A percentile compares a stretch with the other conserved stretches of the same genome.
Conservation (phyloP, 1,140 invertebrate genomes). For the Dolichoris vasculosae region DNA sequence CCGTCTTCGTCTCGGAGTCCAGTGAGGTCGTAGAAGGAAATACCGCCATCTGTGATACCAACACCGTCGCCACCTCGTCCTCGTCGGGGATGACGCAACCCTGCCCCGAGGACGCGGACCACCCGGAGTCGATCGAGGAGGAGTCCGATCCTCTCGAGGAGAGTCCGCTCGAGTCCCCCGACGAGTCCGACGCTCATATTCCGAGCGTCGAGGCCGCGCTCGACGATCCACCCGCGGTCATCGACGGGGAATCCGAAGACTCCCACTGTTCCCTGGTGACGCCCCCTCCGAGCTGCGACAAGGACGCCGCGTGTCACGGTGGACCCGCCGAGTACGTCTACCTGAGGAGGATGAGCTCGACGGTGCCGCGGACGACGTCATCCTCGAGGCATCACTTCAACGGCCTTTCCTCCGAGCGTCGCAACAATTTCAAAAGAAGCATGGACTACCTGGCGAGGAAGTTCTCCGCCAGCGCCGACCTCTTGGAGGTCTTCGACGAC, state of each 20-base stretch:
- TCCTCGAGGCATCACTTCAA: conserved; percentile 41
- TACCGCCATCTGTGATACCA: conserved; percentile 16
- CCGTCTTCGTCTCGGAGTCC: conserved; percentile 40
- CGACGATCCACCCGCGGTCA: not conserved
- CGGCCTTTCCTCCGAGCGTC: conserved; percentile 71
- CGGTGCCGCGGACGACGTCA: conserved; percentile 43
- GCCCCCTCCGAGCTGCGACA: conserved; percentile 62
- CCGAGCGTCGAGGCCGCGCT: conserved; percentile 32
- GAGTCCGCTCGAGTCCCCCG: not conserved
- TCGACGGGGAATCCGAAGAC: conserved; percentile 13
- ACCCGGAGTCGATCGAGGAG: not conserved
- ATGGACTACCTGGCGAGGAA: conserved; percentile 74
- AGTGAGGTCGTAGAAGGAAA: conserved; percentile 5
- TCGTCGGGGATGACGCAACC: not conserved
- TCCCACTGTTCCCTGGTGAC: conserved; percentile 45
- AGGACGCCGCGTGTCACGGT: conserved; percentile 49
- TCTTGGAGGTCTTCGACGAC: conserved; percentile 66
- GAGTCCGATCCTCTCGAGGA: not conserved
- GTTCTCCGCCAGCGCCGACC: conserved; percentile 67
- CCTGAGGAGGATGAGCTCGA: conserved; percentile 49
- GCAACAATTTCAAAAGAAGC: conserved; percentile 73
- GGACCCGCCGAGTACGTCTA: conserved; percentile 59
- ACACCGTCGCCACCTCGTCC: no score
- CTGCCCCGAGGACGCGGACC: not conserved
- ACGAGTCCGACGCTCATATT: not conserved